Percentiles rank a stretch among this genome's conserved stretches.
These are phyloP conservation scores for Colossoma macropomum DNA, from an alignment of 2,113 vertebrate species.

Conservation along the genomic window DNA sequence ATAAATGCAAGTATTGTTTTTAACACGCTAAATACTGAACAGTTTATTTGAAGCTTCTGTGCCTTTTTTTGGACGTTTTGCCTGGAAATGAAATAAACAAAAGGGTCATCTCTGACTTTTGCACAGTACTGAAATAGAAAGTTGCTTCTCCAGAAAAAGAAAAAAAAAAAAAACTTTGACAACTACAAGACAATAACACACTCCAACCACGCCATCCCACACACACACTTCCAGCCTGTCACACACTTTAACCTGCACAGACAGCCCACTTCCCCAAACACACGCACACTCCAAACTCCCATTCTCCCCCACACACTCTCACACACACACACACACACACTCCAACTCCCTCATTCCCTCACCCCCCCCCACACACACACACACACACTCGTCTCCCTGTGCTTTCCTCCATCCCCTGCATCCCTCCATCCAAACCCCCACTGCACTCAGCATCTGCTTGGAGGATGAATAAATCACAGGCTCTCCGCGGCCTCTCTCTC, in stretches of 20 bases:
- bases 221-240: background rate
- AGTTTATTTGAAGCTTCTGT: no score
- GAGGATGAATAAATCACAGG: constrained; percentile 79
- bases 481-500: constrained; percentile 42
- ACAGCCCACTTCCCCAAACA: background rate
- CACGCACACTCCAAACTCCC: background rate
- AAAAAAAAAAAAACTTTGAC: background rate
- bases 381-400: background rate
- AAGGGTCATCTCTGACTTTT: no score
- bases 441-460: constrained; percentile 75
- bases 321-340: constrained; percentile 21
- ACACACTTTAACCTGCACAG: background rate
- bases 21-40: no score
- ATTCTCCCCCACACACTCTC: constrained; percentile 32
- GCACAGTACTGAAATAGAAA: no score
- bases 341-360: background rate
- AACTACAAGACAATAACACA: background rate
- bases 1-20: no score
- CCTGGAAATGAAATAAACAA: no score
- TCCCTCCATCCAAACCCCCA: constrained; percentile 63
- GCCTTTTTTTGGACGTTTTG: no score
- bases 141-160: no score
- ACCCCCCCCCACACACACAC: constrained; percentile 39
- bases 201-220: background rate
- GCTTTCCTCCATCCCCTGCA: constrained; percentile 56